phyloP scores from a whole-genome alignment of 2,888 invertebrate genomes.

The Cryptosula pallasiana region DNA sequence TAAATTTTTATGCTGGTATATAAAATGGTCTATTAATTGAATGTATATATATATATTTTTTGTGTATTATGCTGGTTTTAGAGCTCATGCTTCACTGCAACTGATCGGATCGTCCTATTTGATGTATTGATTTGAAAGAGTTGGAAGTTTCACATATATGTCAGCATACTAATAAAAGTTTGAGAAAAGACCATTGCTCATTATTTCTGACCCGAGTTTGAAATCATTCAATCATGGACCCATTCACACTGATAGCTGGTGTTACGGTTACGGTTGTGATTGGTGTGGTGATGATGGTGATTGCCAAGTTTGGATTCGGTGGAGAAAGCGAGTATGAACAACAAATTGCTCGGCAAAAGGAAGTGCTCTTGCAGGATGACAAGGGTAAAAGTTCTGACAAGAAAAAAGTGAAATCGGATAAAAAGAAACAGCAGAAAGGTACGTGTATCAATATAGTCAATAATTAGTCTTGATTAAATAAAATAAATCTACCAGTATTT shows the following conservation, averaged over 20 bases:
- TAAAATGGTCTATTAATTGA: no score
- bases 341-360: constrained; percentile 16
- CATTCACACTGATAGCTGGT: not conserved
- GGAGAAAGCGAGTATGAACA: constrained; percentile 11
- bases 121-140: no score
- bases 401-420: constrained; percentile 11
- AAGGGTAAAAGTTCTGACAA: constrained; percentile 2
- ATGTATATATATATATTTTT: no score
- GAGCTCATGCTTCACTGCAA: no score
- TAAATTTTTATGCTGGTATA: no score
- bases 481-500: no score
- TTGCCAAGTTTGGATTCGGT: constrained; percentile 16
- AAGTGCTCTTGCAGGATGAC: not conserved
- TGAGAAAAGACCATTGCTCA: not conserved
- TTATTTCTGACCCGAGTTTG: not conserved
- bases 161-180: no score
- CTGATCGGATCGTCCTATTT: no score
- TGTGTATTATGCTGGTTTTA: no score
- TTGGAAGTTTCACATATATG: no score
- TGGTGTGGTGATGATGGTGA: not conserved
- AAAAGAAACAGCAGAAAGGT: not conserved
- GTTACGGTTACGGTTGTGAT: not conserved
- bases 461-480: no score
- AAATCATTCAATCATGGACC: constrained; percentile 2
- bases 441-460: no score